Conservation (phyloP, 1,140 invertebrate genomes). For the Rhyacophila brunnea region DNA sequence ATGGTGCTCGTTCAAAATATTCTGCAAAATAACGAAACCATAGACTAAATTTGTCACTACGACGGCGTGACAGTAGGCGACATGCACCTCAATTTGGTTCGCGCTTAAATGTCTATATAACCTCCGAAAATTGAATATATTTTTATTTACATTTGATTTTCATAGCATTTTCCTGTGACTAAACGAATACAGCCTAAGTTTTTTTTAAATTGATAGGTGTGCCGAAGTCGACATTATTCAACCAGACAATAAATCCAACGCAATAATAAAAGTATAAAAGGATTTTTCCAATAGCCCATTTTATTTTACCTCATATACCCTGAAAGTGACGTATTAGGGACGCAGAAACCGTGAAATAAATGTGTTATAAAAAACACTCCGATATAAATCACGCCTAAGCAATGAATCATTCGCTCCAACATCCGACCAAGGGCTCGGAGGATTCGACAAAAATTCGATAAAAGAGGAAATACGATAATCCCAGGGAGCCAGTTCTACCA, state of each 20-base stretch:
- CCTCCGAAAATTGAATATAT: no score
- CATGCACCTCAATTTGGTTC: no score
- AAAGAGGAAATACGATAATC: conserved; percentile 32
- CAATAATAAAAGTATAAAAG: conserved; percentile 16
- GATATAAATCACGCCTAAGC: conserved; percentile 25
- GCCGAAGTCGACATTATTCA: no score
- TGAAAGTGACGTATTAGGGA: conserved; percentile 26
- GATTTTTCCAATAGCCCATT: conserved; percentile 21
- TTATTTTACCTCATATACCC: conserved; percentile 17
- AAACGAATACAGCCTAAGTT: no score
- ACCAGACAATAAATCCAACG: conserved; percentile 6
- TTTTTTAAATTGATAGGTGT: no score
- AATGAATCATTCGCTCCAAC: conserved; percentile 28
- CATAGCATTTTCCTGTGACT: no score
- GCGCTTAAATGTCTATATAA: no score
- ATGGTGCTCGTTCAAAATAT: no score
- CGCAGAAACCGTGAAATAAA: conserved; percentile 30
- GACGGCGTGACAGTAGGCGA: no score
- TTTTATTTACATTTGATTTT: no score
- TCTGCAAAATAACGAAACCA: no score
- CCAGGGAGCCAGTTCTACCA: conserved; percentile 17
- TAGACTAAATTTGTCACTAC: no score
- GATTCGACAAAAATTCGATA: conserved; percentile 31
- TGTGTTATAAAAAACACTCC: conserved; percentile 30
- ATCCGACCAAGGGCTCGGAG: conserved; percentile 18